Evolutionary conservation across 2,113 vertebrate species (phyloP), one percentile per base, ranked within the genome.

Genomic region (Planiliza haematocheilus): DNA sequence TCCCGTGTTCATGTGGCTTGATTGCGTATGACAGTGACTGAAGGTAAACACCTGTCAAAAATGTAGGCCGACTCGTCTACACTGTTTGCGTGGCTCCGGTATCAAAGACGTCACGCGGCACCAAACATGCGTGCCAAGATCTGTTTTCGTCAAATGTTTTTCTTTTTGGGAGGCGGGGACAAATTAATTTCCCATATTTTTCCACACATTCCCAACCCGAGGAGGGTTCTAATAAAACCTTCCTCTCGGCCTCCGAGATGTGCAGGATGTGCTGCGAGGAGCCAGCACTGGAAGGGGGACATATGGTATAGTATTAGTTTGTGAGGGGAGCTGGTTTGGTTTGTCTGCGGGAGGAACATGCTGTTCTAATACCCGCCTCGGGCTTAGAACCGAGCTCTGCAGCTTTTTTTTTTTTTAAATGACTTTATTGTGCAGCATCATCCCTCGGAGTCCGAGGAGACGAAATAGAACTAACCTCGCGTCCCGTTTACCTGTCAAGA

Each of bases 401-500:
- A 12, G 17, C 3, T 30, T 30, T 30, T 30, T 30, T 30, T 30
- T 49, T 20, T 10, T 24, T 16, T 59, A 41, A 51, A 69, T 60
- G 2, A 60, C 39, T 46, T 18, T 4, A 2, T 0, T 50, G 71
- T 7, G 10, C 38, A 39, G 51, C 36, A 37, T 69, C 68, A 58
- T 59, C 43, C 56, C 12, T 69, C 8, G 30, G 11, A 41, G 24
- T 30, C 24, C 5, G 24, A 30, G 24, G 24, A 30, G 24, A 30
- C 24, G 24, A 30, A 50, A 61, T 20, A 34, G 1, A 50, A 67
- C 2, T 30, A 5, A 30, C 5, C 60, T 56, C 62, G 8, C 0
- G 16, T 39, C 72, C 16, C 10, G 62, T 88, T 92, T 94, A 95
- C 96, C 91, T 92, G 94, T 95, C 71, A 97, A 56, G 30, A 86